Evolutionary conservation across 2,888 invertebrate species (phyloP), one percentile per base, ranked within the genome.

Genomic region (Aplocera efformata): DNA sequence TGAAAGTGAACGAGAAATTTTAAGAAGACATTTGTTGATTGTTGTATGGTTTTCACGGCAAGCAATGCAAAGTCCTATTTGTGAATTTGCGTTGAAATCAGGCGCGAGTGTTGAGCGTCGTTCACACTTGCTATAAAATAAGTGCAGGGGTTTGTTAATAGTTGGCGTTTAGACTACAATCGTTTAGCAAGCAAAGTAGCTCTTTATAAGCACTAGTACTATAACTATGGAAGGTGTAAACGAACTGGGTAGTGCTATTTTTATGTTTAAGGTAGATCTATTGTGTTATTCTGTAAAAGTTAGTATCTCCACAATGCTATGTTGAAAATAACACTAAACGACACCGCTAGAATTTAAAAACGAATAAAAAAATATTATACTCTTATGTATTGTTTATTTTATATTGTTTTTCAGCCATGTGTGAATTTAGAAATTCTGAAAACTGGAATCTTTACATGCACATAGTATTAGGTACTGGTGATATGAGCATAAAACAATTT

Each of bases 301-400:
- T 33, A 41, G 30, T 26, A 26, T 31, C 22, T 21, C 29, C 41
- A 38, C 39, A 30, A 26, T 10, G 24, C 33, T 48, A 36, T 28
- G 49, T 39, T 32, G 3, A 30, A 34, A 35, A 31, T 24, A 26
- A 30, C 20, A 22, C 29, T 35, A 31, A 36, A 25, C 22, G 3
- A 32, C 40, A 40, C 36, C 23, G 35, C 29, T 45, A 41, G 36
- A 17, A 32, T 30, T 45, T 33, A 31, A 47, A 42, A 22, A 49
- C 42, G 32, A 44, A 43, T 29, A 26, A 35, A 22, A 32, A 41
- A 13, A 17, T 17, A n/a, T n/a, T 29, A 22, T 25, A 33, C 35
- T 40, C 32, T n/a, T n/a, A 17, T 5, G 13, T 35, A 34, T 48
- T 10, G 38, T 42, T 21, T 51, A 32, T 28, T 10, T 39, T 32